Conservation (phyloP, 2,888 invertebrate species). For the Phymatocera aterrima region DNA sequence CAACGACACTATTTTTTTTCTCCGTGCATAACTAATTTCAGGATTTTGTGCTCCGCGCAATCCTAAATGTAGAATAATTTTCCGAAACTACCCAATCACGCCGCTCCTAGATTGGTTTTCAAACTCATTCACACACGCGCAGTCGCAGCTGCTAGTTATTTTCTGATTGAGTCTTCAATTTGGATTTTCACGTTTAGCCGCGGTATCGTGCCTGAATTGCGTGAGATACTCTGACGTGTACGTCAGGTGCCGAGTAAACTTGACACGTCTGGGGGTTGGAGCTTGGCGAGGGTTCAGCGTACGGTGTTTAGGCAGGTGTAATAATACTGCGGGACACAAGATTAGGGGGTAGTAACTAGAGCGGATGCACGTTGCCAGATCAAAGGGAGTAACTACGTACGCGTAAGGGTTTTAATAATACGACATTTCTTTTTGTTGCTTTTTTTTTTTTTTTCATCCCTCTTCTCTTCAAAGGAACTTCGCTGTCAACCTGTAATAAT, state of each 20-base stretch:
- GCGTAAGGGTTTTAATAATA: background rate
- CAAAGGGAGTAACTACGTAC: background rate
- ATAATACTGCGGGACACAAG: slow-evolving; percentile 15
- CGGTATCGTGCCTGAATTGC: slow-evolving; percentile 59
- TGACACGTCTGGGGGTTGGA: slow-evolving; percentile 9
- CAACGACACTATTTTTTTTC: too few relatives aligned
- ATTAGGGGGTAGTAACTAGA: slow-evolving; percentile 6
- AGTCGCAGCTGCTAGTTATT: background rate
- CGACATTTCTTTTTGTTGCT: background rate
- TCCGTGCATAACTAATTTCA: too few relatives aligned
- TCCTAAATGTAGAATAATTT: too few relatives aligned
- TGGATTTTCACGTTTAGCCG: slow-evolving; percentile 64
- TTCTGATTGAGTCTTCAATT: slow-evolving; percentile 65
- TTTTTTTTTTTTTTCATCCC: background rate
- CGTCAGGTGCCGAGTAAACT: slow-evolving; percentile 54
- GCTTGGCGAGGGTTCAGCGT: too few relatives aligned
- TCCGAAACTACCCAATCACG: too few relatives aligned
- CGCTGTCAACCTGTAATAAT: background rate
- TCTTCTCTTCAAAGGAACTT: background rate
- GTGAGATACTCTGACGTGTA: slow-evolving; percentile 63
- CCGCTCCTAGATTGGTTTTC: too few relatives aligned
- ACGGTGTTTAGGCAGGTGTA: slow-evolving; percentile 20
- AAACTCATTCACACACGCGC: too few relatives aligned
- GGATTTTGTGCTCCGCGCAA: too few relatives aligned
- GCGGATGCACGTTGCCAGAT: background rate